Conservation (phyloP, 1,140 invertebrate species). For the Sminthurinus signatus region DNA sequence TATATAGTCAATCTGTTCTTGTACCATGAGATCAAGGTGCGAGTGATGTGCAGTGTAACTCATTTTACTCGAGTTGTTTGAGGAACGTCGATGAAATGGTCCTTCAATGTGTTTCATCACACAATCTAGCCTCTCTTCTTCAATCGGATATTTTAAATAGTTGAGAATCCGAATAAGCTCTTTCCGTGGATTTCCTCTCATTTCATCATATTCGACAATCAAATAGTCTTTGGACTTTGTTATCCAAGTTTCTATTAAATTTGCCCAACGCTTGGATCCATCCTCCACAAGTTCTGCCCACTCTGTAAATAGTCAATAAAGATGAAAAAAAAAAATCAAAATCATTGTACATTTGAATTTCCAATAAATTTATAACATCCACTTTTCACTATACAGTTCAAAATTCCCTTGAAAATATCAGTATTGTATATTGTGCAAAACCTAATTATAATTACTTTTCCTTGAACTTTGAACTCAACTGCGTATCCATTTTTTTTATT, state of each 20-base stretch:
- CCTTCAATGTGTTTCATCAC: conserved; percentile 27
- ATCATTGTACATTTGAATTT: background rate
- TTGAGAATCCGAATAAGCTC: conserved; percentile 29
- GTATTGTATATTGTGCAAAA: too few relatives aligned
- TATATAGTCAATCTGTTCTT: conserved; percentile 33
- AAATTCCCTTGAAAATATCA: too few relatives aligned
- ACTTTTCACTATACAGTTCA: too few relatives aligned
- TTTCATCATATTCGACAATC: conserved; percentile 33
- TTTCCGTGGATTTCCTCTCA: conserved; percentile 24
- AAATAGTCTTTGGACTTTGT: conserved; percentile 30
- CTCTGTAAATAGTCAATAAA: conserved; percentile 18
- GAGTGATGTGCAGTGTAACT: conserved; percentile 16
- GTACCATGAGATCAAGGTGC: conserved; percentile 32
- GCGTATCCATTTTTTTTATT: too few relatives aligned
- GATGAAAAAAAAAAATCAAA: too few relatives aligned
- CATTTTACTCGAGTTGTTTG: background rate
- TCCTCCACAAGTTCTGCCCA: conserved; percentile 23
- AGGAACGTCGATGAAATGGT: conserved; percentile 25
- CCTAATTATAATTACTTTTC: too few relatives aligned
- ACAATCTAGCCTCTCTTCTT: conserved; percentile 23
- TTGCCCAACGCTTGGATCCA: conserved; percentile 18
- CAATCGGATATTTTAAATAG: conserved; percentile 25
- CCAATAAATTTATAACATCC: too few relatives aligned
- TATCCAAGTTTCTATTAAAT: conserved; percentile 31
- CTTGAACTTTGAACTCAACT: too few relatives aligned